phyloP scores from a whole-genome alignment of 2,888 invertebrate genomes.

The Exocentrus adspersus region DNA sequence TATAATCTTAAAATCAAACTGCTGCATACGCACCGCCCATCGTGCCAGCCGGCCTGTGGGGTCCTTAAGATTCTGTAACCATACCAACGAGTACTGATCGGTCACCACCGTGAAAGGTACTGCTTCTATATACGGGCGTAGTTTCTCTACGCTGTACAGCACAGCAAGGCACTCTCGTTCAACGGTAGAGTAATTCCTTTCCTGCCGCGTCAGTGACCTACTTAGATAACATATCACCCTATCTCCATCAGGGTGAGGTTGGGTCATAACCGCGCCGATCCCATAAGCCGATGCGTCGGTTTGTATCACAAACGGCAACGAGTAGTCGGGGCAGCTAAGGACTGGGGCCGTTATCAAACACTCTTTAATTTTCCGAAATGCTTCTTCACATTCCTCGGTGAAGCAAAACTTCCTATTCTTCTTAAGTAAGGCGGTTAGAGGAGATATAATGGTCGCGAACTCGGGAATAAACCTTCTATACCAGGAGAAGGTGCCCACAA shows the following conservation, averaged over 20 bases:
- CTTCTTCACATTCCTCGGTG: constrained; percentile 20
- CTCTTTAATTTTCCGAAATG: constrained; percentile 32
- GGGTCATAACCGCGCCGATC: constrained; percentile 33
- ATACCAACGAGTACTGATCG: constrained; percentile 32
- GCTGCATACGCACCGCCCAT: constrained; percentile 32
- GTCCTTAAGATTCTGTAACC: constrained; percentile 33
- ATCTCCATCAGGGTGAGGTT: constrained; percentile 24
- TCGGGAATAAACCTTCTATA: background rate
- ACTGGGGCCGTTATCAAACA: constrained; percentile 33
- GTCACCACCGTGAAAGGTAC: constrained; percentile 29
- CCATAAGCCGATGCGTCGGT: constrained; percentile 36
- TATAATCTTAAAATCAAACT: constrained; percentile 29
- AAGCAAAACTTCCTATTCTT: constrained; percentile 26
- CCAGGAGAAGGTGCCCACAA: constrained; percentile 9
- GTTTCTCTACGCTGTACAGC: constrained; percentile 24
- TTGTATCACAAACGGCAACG: constrained; percentile 35
- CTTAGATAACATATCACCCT: constrained; percentile 29
- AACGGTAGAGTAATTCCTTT: constrained; percentile 31
- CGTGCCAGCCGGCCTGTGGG: constrained; percentile 26
- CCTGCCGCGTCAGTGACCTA: constrained; percentile 24
- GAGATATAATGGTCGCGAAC: constrained; percentile 27
- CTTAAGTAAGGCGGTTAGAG: constrained; percentile 29
- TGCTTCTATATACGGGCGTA: constrained; percentile 25
- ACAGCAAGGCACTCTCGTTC: constrained; percentile 36
- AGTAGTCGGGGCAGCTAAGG: constrained; percentile 38